Evolutionary conservation across 2,888 invertebrate genomes (phyloP).

Genomic region (Colostygia pectinataria): DNA sequence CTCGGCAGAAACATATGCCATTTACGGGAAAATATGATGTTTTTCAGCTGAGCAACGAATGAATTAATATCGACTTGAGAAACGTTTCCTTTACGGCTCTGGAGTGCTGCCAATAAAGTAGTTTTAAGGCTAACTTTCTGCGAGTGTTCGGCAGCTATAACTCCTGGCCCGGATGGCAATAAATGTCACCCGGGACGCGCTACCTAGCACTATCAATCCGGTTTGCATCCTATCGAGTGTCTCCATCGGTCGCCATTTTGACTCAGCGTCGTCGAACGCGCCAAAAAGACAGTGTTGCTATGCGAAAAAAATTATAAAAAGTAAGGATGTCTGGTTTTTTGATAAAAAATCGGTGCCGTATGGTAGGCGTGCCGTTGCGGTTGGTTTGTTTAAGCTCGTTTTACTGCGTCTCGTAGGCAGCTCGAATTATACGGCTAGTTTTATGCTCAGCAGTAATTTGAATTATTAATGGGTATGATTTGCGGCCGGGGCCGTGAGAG

Average conservation of each 20-base stretch:
- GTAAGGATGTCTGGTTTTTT: constrained; percentile 44
- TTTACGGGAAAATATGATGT: constrained; percentile 69
- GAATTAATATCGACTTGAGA: constrained; percentile 58
- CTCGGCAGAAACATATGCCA: constrained; percentile 56
- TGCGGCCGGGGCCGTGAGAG: constrained; percentile 31
- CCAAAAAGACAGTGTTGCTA: constrained; percentile 56
- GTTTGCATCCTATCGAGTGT: constrained; percentile 72
- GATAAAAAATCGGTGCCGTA: constrained; percentile 58
- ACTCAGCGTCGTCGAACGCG: constrained; percentile 36
- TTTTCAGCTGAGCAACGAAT: constrained; percentile 72
- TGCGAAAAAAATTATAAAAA: constrained; percentile 45
- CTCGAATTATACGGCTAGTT: constrained; percentile 34
- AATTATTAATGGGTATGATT: constrained; percentile 39
- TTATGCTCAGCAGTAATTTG: constrained; percentile 35
- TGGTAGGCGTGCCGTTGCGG: constrained; percentile 57
- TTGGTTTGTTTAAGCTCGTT: constrained; percentile 57
- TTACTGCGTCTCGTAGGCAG: constrained; percentile 41
- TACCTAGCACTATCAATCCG: constrained; percentile 71
- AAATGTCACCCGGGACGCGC: constrained; percentile 67
- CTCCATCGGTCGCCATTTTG: constrained; percentile 65
- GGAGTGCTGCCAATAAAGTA: constrained; percentile 75
- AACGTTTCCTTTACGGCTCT: constrained; percentile 56
- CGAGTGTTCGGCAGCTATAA: constrained; percentile 58
- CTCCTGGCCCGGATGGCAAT: constrained; percentile 63
- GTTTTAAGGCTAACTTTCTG: constrained; percentile 66